Conservation (phyloP, 2,888 invertebrate species). For the Spodoptera picta region DNA sequence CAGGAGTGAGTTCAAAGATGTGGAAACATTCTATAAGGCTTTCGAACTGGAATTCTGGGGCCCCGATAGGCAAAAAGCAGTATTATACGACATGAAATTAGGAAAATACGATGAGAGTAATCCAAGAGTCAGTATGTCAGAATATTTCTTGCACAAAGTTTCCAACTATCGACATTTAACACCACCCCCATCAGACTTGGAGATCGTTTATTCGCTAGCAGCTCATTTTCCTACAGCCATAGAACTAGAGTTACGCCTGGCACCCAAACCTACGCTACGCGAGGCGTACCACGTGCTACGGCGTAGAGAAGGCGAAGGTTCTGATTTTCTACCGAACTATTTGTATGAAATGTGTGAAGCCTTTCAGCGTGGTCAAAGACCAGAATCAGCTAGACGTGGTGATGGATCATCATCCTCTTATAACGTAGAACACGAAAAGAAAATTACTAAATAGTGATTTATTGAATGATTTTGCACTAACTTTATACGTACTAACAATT, state of each 20-base stretch:
- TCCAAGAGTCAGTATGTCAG: slow-evolving; percentile 81
- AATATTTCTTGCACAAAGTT: slow-evolving; percentile 84
- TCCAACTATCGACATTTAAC: slow-evolving; percentile 82
- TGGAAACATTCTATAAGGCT: slow-evolving; percentile 76
- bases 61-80: slow-evolving; percentile 80
- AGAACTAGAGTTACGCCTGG: slow-evolving; percentile 82
- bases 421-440: slow-evolving; percentile 63
- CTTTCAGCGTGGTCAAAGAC: slow-evolving; percentile 80
- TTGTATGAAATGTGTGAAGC: slow-evolving; percentile 86
- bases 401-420: slow-evolving; percentile 65
- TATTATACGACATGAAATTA: slow-evolving; percentile 83
- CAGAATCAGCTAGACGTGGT: slow-evolving; percentile 76
- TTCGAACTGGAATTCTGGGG: slow-evolving; percentile 87
- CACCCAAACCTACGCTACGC: slow-evolving; percentile 83
- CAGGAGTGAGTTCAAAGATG: slow-evolving; percentile 76
- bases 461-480: slow-evolving; percentile 31
- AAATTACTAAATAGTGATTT: slow-evolving; percentile 59
- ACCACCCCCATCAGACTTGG: slow-evolving; percentile 84
- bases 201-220: slow-evolving; percentile 84
- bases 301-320: slow-evolving; percentile 81
- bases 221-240: slow-evolving; percentile 84
- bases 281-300: slow-evolving; percentile 83
- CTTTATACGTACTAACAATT: slow-evolving; percentile 31
- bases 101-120: slow-evolving; percentile 81
- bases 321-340: slow-evolving; percentile 84